Base-by-base conservation (phyloP, 37 sponge, comb jelly and placozoan genomes). In the Halichondria panicea region DNA sequence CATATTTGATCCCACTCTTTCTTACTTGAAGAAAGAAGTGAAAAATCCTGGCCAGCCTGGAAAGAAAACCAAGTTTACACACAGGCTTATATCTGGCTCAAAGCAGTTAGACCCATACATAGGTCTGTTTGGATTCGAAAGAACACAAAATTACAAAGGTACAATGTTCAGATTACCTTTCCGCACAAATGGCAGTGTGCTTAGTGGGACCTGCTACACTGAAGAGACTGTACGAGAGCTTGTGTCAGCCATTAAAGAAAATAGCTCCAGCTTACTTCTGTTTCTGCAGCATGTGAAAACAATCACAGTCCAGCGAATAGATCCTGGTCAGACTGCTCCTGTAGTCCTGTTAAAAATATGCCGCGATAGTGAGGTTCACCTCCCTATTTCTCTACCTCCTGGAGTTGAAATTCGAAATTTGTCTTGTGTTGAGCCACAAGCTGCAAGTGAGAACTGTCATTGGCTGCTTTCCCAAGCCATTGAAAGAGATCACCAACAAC, bases 131-230 rank as follows among this genome's bases (percentile, higher is more conserved):
- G 62, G 40, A 24, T 90, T 85, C 59, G 21, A 68, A 24, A 32
- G 22, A 11, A 27, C 48, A 28, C n/a, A n/a, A n/a, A 25, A 52
- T 18, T 91, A 61, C 45, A 0, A 75, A 12, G 89, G 89, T 3
- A 92, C 93, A 0, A 65, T 87, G 7, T 92, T 92, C 63, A 85
- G 93, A 6, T 80, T 92, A 56, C 93, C 93, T 21, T 88, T 92
- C 32, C 71, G 93, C 4, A 75, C 75, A 13, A 11, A 45, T n/a
- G 35, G 28, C 41, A 88, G 90, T 84, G 86, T 88, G 38, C 60
- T 92, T 2, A 79, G 75, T 27, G 40, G 31, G 53, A 75, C 12
- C 0, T 33, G 63, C 15, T 79, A 81, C 38, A 65, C 57, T 33
- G 43, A 70, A 50, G 27, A 22, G 4, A 30, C 66, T 1, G 38